Conservation (phyloP, 2,113 vertebrate species). For the Varanus salvator region DNA sequence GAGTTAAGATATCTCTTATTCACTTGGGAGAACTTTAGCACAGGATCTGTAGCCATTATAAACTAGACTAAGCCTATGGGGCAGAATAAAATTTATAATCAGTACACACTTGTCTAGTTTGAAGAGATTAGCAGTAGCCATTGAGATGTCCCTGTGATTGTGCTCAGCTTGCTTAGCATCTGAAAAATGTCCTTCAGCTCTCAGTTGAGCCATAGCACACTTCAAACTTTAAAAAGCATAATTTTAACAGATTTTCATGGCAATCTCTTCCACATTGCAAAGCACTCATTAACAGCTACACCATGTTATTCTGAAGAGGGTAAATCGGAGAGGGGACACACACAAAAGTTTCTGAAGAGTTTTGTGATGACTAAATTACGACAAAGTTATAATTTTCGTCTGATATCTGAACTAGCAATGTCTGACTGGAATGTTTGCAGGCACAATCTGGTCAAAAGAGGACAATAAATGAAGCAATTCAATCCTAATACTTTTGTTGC, state of each 20-base stretch:
- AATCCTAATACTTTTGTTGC: background rate
- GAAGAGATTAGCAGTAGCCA: background rate
- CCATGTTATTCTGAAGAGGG: background rate
- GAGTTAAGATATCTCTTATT: background rate
- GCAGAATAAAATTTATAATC: background rate
- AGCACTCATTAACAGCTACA: background rate
- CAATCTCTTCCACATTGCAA: background rate
- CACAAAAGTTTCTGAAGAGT: background rate
- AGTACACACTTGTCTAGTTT: background rate
- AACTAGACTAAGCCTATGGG: background rate
- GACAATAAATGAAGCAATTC: conserved; percentile 7
- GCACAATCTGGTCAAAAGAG: background rate
- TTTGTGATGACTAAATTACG: conserved; percentile 24
- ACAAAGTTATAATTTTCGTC: conserved; percentile 1
- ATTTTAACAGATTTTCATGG: background rate
- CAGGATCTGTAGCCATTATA: background rate
- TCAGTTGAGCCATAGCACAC: background rate
- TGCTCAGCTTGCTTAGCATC: background rate
- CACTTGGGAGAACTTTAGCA: no score
- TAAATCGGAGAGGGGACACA: background rate
- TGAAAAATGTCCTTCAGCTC: background rate
- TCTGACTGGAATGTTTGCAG: conserved; percentile 3
- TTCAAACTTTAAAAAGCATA: background rate
- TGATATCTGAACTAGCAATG: background rate
- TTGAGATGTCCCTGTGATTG: background rate